Evolutionary conservation across 37 sponge, comb jelly and placozoan species (phyloP), one percentile per base, ranked within the genome.

Genomic region (Cladorhizidae sp.): DNA sequence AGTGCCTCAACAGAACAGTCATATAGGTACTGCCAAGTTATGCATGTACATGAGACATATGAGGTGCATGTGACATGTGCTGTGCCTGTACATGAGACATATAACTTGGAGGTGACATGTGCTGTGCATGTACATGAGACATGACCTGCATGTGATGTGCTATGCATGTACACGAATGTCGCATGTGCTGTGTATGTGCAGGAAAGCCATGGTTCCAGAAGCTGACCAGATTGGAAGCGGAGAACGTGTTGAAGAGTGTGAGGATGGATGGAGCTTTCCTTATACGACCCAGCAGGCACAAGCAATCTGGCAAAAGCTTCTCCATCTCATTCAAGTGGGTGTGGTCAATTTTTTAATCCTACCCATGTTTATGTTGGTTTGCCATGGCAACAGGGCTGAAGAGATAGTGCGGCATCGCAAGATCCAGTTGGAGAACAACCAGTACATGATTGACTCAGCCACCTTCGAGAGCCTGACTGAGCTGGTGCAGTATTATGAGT

Each of bases 181-280:
- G n/a, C n/a, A n/a, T n/a, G n/a, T n/a, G n/a, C n/a, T n/a, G n/a
- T n/a, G n/a, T n/a, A 26, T 65, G 17, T 65, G 17, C 35, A 65
- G 62, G 79, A 41, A 78, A 90, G 75, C 78, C 86, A 33, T 94
- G 99, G 97, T 97, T 92, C 70, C 45, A 73, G 59, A 75, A 84
- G 68, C 70, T 94, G 31, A 73, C 85, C 8, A 80, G 97, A 14
- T 68, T 71, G 6, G 88, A 94, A 29, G 95, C 97, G 6, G 97
- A 97, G 77, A 88, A 89, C 45, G 92, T 97, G 97, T 74, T 97
- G 78, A 85, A 92, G 78, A 86, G 79, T 57, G 97, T 97, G 43
- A 74, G 84, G 36, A 89, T 93, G 93, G 95, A 98, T 43, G 99
- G 99, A 41, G 96, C 99, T 37, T 98, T 94, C 76, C 91, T 98